Base-by-base conservation (phyloP, 2,888 invertebrate species). In the Drosophila greeni region DNA sequence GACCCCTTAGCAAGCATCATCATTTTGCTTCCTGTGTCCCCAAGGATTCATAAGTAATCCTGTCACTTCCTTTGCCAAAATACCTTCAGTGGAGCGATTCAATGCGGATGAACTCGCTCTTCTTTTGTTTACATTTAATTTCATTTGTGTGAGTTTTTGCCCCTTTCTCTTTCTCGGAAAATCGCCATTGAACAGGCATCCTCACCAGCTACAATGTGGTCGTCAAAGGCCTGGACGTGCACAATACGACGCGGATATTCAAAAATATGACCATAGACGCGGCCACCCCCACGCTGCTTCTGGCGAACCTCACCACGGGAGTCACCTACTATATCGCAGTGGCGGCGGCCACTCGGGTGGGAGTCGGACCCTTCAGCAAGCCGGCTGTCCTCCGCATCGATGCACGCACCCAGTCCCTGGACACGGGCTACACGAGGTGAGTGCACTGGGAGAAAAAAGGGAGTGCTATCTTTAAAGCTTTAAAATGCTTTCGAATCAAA, bases 251-350 rank as follows among this genome's bases (percentile, higher is more conserved):
- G 66, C 91, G 91, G 89, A 90, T 92, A 76, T 91, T 92, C 70
- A 92, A 92, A 90, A 93, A 93, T 84, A 92, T 94, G 65, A 93
- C 92, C 67, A 93, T 94, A 55, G 93, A 94, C 85, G 92, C 92
- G 81, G 90, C 91, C 43, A 93, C 93, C 11, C 92, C 92, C 40
- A 94, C 93, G 49, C 91, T 95, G 31, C 91, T 95, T 61, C 90
- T 97, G 86, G 94, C 94, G 66, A 95, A 96, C 90, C 91, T 97
- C 81, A 93, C 94, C 62, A 92, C 94, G 36, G 95, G 95, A 80
- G 92, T 95, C 81, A 93, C 94, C 65, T 97, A 97, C 89, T 93
- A 92, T 54, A 93, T 97, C 24, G 92, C 93, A 88, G 93, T 96
- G 54, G 95, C 96, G 29, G 97, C 97, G 11, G 92, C 93, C 82